Percentiles rank a stretch among this genome's conserved stretches.
Evolutionary conservation across 2,888 invertebrate species (phyloP).

Genomic region (Eristalinus sepulchralis): DNA sequence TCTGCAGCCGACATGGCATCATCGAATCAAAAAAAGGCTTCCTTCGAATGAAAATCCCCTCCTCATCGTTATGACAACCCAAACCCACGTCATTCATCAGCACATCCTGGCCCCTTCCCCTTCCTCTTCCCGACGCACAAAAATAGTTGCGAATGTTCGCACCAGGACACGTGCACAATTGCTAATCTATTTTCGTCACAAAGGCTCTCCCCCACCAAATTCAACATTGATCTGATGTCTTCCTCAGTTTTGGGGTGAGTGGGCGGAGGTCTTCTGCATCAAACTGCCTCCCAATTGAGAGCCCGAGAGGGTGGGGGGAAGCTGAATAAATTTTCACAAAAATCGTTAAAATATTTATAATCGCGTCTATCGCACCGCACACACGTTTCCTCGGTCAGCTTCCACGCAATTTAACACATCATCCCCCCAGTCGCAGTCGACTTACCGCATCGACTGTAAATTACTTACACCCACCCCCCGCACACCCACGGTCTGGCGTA

Average conservation of each 20-base stretch:
- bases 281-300: background rate
- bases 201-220: background rate
- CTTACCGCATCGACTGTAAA: background rate
- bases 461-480: too few species aligned
- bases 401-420: constrained; percentile 58
- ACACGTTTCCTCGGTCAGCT: constrained; percentile 15
- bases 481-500: constrained; percentile 17
- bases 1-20: background rate
- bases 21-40: background rate
- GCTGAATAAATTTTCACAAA: constrained; percentile 8
- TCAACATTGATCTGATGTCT: background rate
- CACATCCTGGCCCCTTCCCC: too few species aligned
- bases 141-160: background rate
- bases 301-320: background rate
- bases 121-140: background rate
- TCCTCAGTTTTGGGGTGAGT: background rate
- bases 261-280: background rate
- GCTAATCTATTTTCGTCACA: constrained; percentile 14
- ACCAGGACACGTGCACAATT: background rate
- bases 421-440: background rate
- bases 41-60: background rate
- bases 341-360: constrained; percentile 34
- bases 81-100: background rate
- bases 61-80: background rate
- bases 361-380: constrained; percentile 19